Base-by-base conservation (phyloP, 2,797 vertebrate species). In the Acipenser oxyrinchus region DNA sequence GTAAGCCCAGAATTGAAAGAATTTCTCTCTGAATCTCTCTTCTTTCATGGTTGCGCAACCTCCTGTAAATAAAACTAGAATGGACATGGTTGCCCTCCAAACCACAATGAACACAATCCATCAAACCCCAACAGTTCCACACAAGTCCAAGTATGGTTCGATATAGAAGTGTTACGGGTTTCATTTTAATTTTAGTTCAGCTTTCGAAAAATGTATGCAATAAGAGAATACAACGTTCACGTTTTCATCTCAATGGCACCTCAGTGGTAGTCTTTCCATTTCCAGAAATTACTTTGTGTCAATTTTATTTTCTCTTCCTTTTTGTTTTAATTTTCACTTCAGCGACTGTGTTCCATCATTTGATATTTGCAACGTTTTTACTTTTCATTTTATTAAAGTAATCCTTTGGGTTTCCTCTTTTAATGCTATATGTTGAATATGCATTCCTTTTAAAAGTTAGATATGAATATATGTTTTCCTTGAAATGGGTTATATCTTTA, bases 11-110 rank as follows among this genome's bases (percentile, higher is more conserved):
- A 82, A 99, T 99, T 82, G 97, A 99, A 73, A 99, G 96, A 83
- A 99, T 99, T 83, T 99, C 97, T 80, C 96, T 91, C 83, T 99
- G 97, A 83, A 99, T 99, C 85, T 99, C 97, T 85, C 92, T 86
- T 82, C 95, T 92, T 71, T 99, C 97, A 74, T 99, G 96, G 85
- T 95, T 97, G 82, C 97, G 92, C 84, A 99, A 87, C 75, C 95
- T 89, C 89, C 97, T 90, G 90, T 99, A 99, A 85, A 99, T 96
- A 84, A 99, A 99, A 76, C 97, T 99, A 12, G 97, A 99, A 88
- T 99, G 97, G 85, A 97, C 95, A 82, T 99, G 96, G 85, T 97
- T 96, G 85, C 97, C 94, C 81, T 89, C 92, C 74, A 96, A 84
- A 62, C 89, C 88, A 82, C 93, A 93, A 72, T 92, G 90, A 65